Conservation (phyloP, 2,888 invertebrate genomes). For the Erebia palarica region DNA sequence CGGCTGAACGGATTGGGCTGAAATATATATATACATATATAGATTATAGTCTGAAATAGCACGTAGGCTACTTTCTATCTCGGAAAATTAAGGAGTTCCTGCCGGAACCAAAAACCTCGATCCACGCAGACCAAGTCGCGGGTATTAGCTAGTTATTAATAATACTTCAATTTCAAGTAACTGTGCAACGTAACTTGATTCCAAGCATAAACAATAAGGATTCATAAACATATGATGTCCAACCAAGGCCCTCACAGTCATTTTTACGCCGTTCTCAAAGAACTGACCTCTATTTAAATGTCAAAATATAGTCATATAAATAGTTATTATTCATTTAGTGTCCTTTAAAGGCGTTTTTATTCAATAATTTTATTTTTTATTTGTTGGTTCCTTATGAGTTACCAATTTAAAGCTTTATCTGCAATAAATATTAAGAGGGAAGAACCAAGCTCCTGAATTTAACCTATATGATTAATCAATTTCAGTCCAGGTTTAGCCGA, state of each 20-base stretch:
- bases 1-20: no score
- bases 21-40: no score
- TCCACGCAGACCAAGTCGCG: no score
- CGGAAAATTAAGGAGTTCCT: no score
- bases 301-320: conserved; percentile 14
- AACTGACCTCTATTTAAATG: conserved; percentile 25
- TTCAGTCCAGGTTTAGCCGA: no score
- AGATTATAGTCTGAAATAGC: no score
- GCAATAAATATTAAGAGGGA: background rate
- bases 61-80: no score
- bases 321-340: conserved; percentile 11
- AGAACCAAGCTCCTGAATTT: background rate
- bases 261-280: conserved; percentile 27
- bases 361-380: background rate
- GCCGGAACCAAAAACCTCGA: no score
- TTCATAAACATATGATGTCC: conserved; percentile 7
- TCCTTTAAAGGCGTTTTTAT: conserved; percentile 17
- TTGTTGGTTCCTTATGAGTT: background rate
- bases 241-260: conserved; percentile 14
- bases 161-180: background rate
- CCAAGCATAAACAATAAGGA: conserved; percentile 19
- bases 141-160: no score
- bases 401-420: background rate
- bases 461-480: no score
- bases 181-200: conserved; percentile 4